These are phyloP conservation scores for Brenthis hecate DNA, from an alignment of 2,888 invertebrate species.

Conservation along the genomic window DNA sequence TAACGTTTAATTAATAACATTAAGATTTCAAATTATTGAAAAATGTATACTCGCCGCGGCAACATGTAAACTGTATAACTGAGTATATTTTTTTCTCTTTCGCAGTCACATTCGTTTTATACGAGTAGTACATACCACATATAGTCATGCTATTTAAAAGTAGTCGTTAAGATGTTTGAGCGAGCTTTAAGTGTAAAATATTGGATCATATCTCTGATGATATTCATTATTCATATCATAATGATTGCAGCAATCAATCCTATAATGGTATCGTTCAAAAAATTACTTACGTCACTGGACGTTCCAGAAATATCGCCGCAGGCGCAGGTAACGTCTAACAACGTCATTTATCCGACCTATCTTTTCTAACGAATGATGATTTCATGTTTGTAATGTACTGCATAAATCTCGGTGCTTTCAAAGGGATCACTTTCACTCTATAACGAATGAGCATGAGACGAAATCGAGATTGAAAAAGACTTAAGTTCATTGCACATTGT, in stretches of 20 bases:
- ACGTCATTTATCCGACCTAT: slow-evolving; percentile 50
- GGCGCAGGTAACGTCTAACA: slow-evolving; percentile 27
- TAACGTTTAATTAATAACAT: too few relatives aligned
- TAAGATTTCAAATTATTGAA: too few relatives aligned
- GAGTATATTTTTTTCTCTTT: too few relatives aligned
- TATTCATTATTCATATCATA: slow-evolving; percentile 35
- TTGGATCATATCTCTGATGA: slow-evolving; percentile 30
- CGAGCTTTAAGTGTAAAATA: slow-evolving; percentile 32
- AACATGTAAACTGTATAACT: too few relatives aligned
- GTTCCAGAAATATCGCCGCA: slow-evolving; percentile 40
- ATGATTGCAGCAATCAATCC: slow-evolving; percentile 44
- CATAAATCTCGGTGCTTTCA: slow-evolving; percentile 53
- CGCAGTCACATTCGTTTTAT: too few relatives aligned
- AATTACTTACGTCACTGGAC: slow-evolving; percentile 38
- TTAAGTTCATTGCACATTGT: slow-evolving; percentile 41
- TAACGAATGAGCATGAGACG: slow-evolving; percentile 49
- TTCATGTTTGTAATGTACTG: slow-evolving; percentile 49
- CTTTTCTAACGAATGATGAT: slow-evolving; percentile 51
- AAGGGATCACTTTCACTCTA: slow-evolving; percentile 60
- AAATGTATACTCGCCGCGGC: too few relatives aligned
- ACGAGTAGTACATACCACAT: background rate
- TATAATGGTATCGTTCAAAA: slow-evolving; percentile 47
- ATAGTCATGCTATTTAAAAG: slow-evolving; percentile 3
- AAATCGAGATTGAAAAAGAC: slow-evolving; percentile 52
- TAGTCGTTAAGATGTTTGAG: slow-evolving; percentile 22